Conservation (phyloP, 2,888 invertebrate genomes). For the Machimus atricapillus region DNA sequence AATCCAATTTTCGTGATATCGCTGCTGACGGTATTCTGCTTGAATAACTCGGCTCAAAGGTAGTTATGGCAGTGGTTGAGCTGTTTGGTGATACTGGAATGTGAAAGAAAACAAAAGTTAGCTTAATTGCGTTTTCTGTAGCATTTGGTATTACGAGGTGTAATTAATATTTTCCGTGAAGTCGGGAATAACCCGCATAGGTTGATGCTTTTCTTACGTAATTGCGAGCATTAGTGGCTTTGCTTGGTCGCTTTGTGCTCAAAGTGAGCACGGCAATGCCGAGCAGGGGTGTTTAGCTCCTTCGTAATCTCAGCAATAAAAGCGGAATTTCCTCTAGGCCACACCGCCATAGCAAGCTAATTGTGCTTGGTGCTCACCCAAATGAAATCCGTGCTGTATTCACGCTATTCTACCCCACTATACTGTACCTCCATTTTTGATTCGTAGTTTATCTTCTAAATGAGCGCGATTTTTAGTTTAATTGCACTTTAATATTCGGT, state of each 20-base stretch:
- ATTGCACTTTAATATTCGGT: background rate
- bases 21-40: conserved; percentile 45
- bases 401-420: background rate
- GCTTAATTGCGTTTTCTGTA: background rate
- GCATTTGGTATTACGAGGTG: background rate
- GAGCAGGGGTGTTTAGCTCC: background rate
- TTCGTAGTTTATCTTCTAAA: background rate
- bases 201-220: background rate
- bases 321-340: background rate
- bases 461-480: background rate
- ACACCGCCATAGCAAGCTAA: background rate
- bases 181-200: background rate
- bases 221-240: background rate
- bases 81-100: conserved; percentile 54
- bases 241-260: background rate
- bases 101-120: conserved; percentile 16
- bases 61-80: conserved; percentile 51
- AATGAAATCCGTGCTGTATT: background rate
- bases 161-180: background rate
- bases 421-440: background rate
- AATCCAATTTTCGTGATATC: conserved; percentile 43
- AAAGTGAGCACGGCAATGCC: background rate
- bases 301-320: background rate
- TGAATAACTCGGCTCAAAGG: conserved; percentile 47
- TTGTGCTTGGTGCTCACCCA: background rate